Evolutionary conservation across 2,797 vertebrate species (phyloP), one percentile per base, ranked within the genome.

Genomic region (Nannoperca australis): DNA sequence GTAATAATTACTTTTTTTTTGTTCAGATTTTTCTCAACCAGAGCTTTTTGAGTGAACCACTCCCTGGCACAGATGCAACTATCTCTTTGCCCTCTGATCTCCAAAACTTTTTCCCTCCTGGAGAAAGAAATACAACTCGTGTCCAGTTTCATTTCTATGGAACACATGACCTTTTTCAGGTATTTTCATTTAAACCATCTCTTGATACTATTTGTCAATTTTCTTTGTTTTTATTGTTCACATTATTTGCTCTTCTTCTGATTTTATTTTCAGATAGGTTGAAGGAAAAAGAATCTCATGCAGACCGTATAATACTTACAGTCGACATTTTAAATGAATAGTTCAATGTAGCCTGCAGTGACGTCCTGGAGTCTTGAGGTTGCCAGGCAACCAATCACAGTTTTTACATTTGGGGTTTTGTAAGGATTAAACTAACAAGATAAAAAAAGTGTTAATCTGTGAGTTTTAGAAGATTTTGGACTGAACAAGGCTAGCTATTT

Each of bases 81-180:
- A 95, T 98, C 81, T 95, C 95, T 84, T 89, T 99, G 81, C 97
- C 97, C 2, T 68, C 86, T 63, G 88, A 84, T 1, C 74, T 97
- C 79, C 82, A 89, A 38, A 77, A 85, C 47, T 94, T 92, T 58
- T 89, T 96, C 7, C 75, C 74, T 5, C 44, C 73, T 4, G 84
- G 70, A 47, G 73, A 42, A 12, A 56, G 45, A 64, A 91, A 90
- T 1, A 92, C 27, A 68, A 93, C 93, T 0, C 95, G 96, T 49
- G 89, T 99, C 68, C 97, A 97, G 87, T 99, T 98, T 86, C 96
- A 95, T 32, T 98, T 97, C 89, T 97, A 96, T 82, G 96, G 93
- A 54, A 92, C 82, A 13, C 67, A 91, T 20, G 92, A 94, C 1
- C 95, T 97, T 45, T 99, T 99, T 89, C 80, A 83, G 95, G 97